Evolutionary conservation across 92 coral and sea anemone species (phyloP), one percentile per base, ranked within the genome.

Genomic region (Umimayanthus chanpuru): DNA sequence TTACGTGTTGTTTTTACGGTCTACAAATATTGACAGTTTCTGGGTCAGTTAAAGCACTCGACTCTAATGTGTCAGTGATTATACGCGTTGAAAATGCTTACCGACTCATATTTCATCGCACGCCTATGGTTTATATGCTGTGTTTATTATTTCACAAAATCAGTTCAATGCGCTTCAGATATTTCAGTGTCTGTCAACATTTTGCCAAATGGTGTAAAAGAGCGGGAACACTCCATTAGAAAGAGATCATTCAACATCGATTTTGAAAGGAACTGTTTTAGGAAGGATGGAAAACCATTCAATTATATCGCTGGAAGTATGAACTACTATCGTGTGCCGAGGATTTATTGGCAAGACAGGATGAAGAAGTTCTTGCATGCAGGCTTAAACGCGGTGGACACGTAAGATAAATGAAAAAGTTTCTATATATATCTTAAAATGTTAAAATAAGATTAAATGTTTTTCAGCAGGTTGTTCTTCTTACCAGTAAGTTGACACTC

Each of bases 251-350:
- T 83, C 66, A 47, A 41, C 26, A 70, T 83, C 74, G 78, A 83
- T 44, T 83, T 83, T 41, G 77, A 83, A 47, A 44, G 66, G 78
- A 83, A 83, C 79, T 83, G 77, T 73, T 83, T 83, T 83, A 1
- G 47, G 87, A 83, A 83, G 74, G 78, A 83, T 43, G 87, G 87
- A 83, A 70, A 83, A 70, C 87, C 87, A 4, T 70, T 83, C 87
- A 47, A 77, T 32, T 83, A 83, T 32, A 70, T 83, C 15, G 78
- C 87, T n/a, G 87, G 87, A 50, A 83, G 87, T 83, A 83, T 83
- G 67, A 71, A 83, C 43, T 83, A 83, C 26, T 43, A 44, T 70
- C 87, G 87, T 23, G 74, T 68, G 9, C 87, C 77, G 8, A 28
- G 66, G 30, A 70, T 44, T 68, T 83, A 70, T 49, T 83, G 87